Evolutionary conservation across 2,113 vertebrate species (phyloP).

Genomic region (Chinchilla lanigera): DNA sequence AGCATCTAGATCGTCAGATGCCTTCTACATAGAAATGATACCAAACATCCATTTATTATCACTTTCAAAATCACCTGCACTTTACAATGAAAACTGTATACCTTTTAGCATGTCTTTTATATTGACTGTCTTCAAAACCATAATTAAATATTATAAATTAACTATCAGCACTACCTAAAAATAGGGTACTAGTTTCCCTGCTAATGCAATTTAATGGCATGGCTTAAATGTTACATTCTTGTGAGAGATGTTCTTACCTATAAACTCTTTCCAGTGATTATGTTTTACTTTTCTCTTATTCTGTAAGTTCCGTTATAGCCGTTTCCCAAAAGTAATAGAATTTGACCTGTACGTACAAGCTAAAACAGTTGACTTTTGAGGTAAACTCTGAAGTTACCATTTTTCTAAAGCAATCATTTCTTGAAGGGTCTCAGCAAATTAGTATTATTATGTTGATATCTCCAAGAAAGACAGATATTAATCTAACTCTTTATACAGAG

Average conservation of each 20-base stretch:
- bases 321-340: background rate
- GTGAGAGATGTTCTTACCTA: background rate
- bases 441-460: background rate
- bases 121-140: background rate
- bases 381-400: background rate
- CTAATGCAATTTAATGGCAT: background rate
- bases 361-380: background rate
- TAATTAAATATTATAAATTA: background rate
- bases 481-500: background rate
- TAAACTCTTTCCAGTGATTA: background rate
- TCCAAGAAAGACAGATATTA: background rate
- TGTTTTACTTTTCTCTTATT: background rate
- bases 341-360: background rate
- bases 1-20: background rate
- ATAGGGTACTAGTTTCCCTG: background rate
- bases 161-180: background rate
- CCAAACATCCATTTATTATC: background rate
- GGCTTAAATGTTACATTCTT: background rate
- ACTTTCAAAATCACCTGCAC: background rate
- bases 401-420: background rate
- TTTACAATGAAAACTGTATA: background rate
- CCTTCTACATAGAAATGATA: background rate
- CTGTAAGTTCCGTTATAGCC: background rate
- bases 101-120: background rate
- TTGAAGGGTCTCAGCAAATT: background rate